Percentiles rank a stretch among this genome's conserved stretches.
Evolutionary conservation across 2,797 vertebrate genomes (phyloP).

Genomic region (Sebastes taczanowskii): DNA sequence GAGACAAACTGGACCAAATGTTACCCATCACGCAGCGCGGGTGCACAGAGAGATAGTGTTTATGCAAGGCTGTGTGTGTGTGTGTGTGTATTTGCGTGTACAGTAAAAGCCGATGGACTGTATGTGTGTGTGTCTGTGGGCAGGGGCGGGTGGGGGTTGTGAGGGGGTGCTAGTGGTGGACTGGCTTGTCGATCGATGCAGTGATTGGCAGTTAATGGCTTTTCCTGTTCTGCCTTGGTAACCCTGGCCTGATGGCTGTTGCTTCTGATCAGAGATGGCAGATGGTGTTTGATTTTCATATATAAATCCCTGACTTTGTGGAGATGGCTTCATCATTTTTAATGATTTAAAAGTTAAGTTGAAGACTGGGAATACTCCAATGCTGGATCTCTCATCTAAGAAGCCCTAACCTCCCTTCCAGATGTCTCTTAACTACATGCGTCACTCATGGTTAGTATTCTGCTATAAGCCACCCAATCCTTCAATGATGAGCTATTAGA

Average conservation of each 20-base stretch:
- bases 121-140: constrained; percentile 59
- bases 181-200: constrained; percentile 86
- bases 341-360: constrained; percentile 85
- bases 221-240: constrained; percentile 88
- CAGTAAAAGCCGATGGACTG: constrained; percentile 65
- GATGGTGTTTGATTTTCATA: constrained; percentile 86
- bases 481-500: constrained; percentile 31
- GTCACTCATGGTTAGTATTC: constrained; percentile 30
- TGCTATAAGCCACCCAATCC: constrained; percentile 20
- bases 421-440: constrained; percentile 52
- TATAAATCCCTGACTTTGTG: constrained; percentile 81
- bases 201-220: constrained; percentile 91
- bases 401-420: constrained; percentile 60
- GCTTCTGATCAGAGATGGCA: constrained; percentile 86
- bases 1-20: constrained; percentile 39
- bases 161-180: constrained; percentile 70
- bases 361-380: constrained; percentile 76
- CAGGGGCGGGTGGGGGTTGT: constrained; percentile 43
- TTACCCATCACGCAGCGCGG: neutral
- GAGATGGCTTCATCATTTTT: constrained; percentile 86
- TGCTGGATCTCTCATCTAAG: constrained; percentile 59
- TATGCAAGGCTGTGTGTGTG: constrained; percentile 4
- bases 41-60: constrained; percentile 9
- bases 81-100: constrained; percentile 38
- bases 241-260: constrained; percentile 85